A percentile compares a stretch with the other conserved stretches of the same genome.
phyloP scores from a whole-genome alignment of 2,888 invertebrate genomes.

The Deilephila porcellus region DNA sequence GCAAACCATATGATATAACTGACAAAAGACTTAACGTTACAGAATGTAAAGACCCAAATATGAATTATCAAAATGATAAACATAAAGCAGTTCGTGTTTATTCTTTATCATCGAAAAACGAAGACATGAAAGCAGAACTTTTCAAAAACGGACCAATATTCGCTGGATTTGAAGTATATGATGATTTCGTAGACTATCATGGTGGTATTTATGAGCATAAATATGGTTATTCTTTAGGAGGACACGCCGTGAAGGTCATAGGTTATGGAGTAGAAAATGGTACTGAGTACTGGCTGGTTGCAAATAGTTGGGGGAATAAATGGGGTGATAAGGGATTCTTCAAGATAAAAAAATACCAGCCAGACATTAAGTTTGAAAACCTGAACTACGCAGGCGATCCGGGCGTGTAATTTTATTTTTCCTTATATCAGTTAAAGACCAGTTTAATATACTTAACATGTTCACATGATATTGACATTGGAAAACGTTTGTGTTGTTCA shows the following conservation, averaged over 20 bases:
- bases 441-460: no score
- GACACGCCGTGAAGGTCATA: slow-evolving; percentile 36
- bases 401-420: neutral
- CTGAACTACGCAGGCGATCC: neutral
- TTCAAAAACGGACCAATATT: slow-evolving; percentile 35
- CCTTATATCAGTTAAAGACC: neutral
- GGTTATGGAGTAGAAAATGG: slow-evolving; percentile 39
- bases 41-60: neutral
- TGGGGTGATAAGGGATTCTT: slow-evolving; percentile 34
- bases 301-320: slow-evolving; percentile 30
- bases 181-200: slow-evolving; percentile 31
- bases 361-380: neutral
- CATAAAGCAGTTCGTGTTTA: neutral
- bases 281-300: slow-evolving; percentile 37
- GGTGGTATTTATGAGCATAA: neutral
- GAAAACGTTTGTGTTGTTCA: no score
- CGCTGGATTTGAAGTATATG: neutral
- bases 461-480: no score
- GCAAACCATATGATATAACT: neutral
- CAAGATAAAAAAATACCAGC: slow-evolving; percentile 14
- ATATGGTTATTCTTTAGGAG: neutral
- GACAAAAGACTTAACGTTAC: no score
- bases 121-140: slow-evolving; percentile 38
- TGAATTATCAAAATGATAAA: neutral
- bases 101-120: neutral